Percentiles rank a stretch among this genome's conserved stretches.
These are phyloP conservation scores for Spheniscus mendiculus DNA, from an alignment of 2,113 vertebrate genomes.

Conservation along the genomic window DNA sequence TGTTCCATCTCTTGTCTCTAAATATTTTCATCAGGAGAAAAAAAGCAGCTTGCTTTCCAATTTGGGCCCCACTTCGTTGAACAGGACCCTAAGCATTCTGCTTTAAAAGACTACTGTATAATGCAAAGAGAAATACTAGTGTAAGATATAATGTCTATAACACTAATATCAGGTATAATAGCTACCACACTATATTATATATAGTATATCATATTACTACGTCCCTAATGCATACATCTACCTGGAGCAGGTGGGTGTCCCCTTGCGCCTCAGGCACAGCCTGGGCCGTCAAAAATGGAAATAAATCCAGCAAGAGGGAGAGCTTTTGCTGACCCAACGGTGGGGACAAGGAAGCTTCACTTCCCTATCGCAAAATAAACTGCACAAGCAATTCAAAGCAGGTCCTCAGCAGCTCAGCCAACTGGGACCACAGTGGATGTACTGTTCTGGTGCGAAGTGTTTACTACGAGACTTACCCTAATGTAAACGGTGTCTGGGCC, in stretches of 20 bases:
- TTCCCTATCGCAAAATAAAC: neutral
- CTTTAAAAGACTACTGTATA: neutral
- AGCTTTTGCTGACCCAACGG: neutral
- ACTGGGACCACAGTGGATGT: rapidly evolving
- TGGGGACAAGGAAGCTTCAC: neutral
- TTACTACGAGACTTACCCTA: neutral
- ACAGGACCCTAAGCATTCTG: neutral
- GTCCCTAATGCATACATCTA: neutral
- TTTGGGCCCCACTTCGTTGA: neutral
- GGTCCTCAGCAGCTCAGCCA: neutral
- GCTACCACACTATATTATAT: neutral
- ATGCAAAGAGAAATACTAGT: neutral
- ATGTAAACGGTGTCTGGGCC: rapidly evolving
- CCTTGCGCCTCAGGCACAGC: neutral
- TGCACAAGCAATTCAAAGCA: neutral
- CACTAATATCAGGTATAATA: neutral
- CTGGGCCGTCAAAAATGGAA: neutral
- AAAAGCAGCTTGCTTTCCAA: neutral
- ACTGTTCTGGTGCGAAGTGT: rapidly evolving
- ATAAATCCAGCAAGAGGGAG: neutral
- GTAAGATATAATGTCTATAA: neutral
- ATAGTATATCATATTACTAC: neutral
- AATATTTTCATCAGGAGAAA: neutral
- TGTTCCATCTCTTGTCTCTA: neutral
- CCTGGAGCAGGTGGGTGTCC: neutral